Conservation (phyloP, 2,113 vertebrate genomes). For the Aegithalos caudatus region DNA sequence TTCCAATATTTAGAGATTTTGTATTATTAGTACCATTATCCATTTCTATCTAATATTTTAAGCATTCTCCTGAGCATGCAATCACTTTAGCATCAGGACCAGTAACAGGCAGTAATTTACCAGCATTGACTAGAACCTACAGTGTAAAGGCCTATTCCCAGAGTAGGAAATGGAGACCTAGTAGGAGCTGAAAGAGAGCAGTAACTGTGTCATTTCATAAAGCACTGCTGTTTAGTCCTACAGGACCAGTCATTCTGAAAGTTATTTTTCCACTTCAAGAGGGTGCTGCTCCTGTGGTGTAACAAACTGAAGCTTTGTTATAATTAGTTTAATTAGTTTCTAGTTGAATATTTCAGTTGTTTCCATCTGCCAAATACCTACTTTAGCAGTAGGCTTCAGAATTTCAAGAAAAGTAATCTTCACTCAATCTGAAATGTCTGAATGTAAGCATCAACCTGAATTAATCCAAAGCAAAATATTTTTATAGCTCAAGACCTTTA, state of each 20-base stretch:
- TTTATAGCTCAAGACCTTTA: conserved; percentile 58
- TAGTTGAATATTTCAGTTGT: neutral
- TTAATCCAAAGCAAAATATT: conserved; percentile 55
- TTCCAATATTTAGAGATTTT: neutral
- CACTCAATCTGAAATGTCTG: neutral
- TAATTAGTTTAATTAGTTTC: conserved; percentile 11
- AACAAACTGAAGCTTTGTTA: neutral
- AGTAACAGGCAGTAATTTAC: neutral
- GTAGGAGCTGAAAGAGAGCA: neutral
- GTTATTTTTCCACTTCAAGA: neutral
- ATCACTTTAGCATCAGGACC: neutral
- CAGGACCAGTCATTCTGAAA: neutral
- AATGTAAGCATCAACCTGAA: neutral
- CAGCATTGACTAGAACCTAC: neutral
- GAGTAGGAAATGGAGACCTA: neutral
- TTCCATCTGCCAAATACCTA: neutral
- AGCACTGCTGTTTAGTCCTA: neutral
- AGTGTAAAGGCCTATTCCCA: neutral
- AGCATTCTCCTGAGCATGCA: neutral
- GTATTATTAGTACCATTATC: neutral
- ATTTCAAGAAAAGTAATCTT: conserved; percentile 4
- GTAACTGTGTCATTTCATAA: neutral
- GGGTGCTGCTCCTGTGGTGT: neutral
- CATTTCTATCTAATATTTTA: neutral
- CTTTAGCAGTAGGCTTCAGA: neutral